These are phyloP conservation scores for Pararge aegeria DNA, from an alignment of 1,140 invertebrate genomes.

Conservation along the genomic window DNA sequence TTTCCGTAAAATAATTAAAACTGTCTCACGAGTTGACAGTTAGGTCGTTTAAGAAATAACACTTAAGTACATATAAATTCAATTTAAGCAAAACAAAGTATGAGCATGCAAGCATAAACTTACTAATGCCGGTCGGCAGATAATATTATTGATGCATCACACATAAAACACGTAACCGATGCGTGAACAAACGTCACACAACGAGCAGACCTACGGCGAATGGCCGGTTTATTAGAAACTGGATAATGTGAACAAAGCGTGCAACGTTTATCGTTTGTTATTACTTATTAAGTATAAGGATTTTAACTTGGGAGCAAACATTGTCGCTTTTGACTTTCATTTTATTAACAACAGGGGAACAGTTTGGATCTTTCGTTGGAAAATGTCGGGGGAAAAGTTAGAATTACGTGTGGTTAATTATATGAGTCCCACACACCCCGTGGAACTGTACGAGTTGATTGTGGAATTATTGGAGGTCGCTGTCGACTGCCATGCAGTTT, in stretches of 20 bases:
- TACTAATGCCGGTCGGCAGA: neutral
- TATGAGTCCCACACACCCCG: slow-evolving; percentile 82
- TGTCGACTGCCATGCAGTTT: slow-evolving; percentile 72
- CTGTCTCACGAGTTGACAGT: too few relatives aligned
- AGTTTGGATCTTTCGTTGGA: slow-evolving; percentile 13
- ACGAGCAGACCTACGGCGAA: slow-evolving; percentile 6
- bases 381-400: slow-evolving; percentile 50
- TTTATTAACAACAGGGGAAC: slow-evolving; percentile 3
- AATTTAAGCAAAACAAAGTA: too few relatives aligned
- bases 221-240: slow-evolving; percentile 30
- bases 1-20: too few relatives aligned
- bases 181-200: slow-evolving; percentile 37
- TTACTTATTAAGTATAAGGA: slow-evolving; percentile 24
- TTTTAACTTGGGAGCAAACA: neutral
- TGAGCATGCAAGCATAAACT: too few relatives aligned
- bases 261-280: slow-evolving; percentile 41
- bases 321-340: slow-evolving; percentile 19
- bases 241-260: slow-evolving; percentile 44
- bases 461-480: slow-evolving; percentile 80
- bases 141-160: slow-evolving; percentile 6
- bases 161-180: slow-evolving; percentile 26
- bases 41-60: too few relatives aligned
- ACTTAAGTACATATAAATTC: too few relatives aligned
- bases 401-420: slow-evolving; percentile 81
- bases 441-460: slow-evolving; percentile 82